Evolutionary conservation across 2,113 vertebrate species (phyloP).

Genomic region (Malurus elegans): DNA sequence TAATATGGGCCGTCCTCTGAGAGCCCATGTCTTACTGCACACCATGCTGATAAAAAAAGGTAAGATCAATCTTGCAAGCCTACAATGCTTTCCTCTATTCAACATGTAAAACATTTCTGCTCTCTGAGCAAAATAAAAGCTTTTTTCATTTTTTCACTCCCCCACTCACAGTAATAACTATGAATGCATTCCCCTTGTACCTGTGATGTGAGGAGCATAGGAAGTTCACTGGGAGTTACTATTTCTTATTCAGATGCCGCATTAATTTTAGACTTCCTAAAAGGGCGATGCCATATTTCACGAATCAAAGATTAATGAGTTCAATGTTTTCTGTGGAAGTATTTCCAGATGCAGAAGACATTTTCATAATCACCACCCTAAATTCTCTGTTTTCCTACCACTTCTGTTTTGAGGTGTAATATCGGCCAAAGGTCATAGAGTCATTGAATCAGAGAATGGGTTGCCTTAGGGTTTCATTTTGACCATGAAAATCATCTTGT

Average conservation of each 20-base stretch:
- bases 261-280: not conserved
- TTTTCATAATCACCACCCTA: not conserved
- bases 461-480: not conserved
- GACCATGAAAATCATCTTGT: not conserved
- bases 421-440: accelerated
- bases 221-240: not conserved
- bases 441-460: not conserved
- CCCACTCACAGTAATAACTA: not conserved
- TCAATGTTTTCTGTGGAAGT: not conserved
- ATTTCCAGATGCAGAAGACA: not conserved
- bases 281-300: not conserved
- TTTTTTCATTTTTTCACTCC: not conserved
- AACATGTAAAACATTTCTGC: not conserved
- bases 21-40: not conserved
- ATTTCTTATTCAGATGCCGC: not conserved
- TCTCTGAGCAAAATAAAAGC: not conserved
- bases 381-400: not conserved
- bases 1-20: not conserved
- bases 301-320: not conserved
- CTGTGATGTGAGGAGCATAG: not conserved
- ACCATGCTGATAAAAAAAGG: not conserved
- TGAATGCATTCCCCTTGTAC: not conserved
- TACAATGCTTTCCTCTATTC: not conserved
- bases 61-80: not conserved
- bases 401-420: not conserved